A percentile compares a stretch with the other conserved stretches of the same genome.
These are phyloP conservation scores for Rhabditophanes sp. DNA, from an alignment of 2,888 invertebrate species.

Conservation along the genomic window DNA sequence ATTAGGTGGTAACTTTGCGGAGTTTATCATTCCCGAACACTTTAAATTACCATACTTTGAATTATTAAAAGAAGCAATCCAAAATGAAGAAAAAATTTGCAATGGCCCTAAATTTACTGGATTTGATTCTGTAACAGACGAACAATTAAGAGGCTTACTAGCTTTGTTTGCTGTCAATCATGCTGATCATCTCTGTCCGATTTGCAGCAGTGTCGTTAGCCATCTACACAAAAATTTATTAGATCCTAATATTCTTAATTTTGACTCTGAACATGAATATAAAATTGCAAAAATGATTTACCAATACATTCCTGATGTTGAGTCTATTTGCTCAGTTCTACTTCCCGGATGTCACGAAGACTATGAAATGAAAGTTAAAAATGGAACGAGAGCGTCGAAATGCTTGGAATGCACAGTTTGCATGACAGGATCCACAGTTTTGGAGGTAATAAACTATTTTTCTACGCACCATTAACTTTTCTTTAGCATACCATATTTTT, in stretches of 20 bases:
- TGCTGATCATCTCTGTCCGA: background rate
- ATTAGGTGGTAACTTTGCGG: too few relatives aligned
- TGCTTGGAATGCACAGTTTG: too few relatives aligned
- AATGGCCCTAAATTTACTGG: constrained; percentile 2
- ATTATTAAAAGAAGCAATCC: constrained; percentile 1
- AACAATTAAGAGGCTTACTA: constrained; percentile 2
- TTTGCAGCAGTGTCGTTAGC: constrained; percentile 2
- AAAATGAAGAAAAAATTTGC: constrained; percentile 3
- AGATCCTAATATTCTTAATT: background rate
- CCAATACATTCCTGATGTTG: constrained; percentile 1
- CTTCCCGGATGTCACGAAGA: constrained; percentile 1
- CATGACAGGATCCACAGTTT: too few relatives aligned
- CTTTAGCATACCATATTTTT: constrained; percentile 3
- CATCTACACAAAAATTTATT: background rate
- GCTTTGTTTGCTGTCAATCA: background rate
- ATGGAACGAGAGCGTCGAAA: too few relatives aligned
- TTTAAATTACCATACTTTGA: too few relatives aligned
- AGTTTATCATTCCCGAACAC: too few relatives aligned
- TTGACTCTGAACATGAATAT: constrained; percentile 4
- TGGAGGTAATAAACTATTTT: too few relatives aligned
- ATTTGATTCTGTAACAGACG: constrained; percentile 3
- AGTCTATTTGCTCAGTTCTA: constrained; percentile 1
- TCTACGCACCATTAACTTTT: constrained; percentile 1
- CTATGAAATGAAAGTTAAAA: too few relatives aligned
- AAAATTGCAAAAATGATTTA: constrained; percentile 2